These are phyloP conservation scores for Mus caroli DNA, from an alignment of 2,797 vertebrate genomes.

Conservation along the genomic window DNA sequence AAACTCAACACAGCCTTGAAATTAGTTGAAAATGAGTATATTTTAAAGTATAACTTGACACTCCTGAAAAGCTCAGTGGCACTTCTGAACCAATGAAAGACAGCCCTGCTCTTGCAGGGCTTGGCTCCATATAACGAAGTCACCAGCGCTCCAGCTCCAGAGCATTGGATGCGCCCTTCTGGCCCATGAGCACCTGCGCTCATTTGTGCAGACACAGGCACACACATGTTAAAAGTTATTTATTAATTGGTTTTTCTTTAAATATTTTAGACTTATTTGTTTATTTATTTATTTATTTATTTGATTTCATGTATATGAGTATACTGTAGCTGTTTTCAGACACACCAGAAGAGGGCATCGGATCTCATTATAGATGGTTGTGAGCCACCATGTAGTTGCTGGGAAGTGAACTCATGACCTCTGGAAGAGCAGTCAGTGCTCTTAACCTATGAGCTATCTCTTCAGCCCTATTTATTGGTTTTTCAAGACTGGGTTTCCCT, in stretches of 20 bases:
- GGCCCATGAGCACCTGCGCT: not conserved
- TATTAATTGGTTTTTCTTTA: not conserved
- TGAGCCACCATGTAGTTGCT: too few species aligned
- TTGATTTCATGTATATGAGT: too few species aligned
- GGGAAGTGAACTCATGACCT: too few species aligned
- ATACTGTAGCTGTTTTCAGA: too few species aligned
- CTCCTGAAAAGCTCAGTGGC: not conserved
- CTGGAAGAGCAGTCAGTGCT: too few species aligned
- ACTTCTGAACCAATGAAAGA: slow-evolving; percentile 37
- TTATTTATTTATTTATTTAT: too few species aligned
- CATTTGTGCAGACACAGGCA: not conserved
- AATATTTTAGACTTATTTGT: too few species aligned
- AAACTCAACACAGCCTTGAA: not conserved
- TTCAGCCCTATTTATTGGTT: not conserved
- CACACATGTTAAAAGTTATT: not conserved
- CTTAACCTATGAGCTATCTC: too few species aligned
- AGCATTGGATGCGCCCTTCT: not conserved
- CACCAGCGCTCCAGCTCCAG: not conserved
- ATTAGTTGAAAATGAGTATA: slow-evolving; percentile 36
- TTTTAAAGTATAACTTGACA: slow-evolving; percentile 47
- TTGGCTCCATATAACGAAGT: not conserved
- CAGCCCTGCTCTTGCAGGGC: not conserved
- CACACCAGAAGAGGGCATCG: too few species aligned
- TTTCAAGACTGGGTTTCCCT: not conserved
- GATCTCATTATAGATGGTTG: too few species aligned